Evolutionary conservation across 1,140 invertebrate species (phyloP).

Genomic region (Drosophila quadrilineata): DNA sequence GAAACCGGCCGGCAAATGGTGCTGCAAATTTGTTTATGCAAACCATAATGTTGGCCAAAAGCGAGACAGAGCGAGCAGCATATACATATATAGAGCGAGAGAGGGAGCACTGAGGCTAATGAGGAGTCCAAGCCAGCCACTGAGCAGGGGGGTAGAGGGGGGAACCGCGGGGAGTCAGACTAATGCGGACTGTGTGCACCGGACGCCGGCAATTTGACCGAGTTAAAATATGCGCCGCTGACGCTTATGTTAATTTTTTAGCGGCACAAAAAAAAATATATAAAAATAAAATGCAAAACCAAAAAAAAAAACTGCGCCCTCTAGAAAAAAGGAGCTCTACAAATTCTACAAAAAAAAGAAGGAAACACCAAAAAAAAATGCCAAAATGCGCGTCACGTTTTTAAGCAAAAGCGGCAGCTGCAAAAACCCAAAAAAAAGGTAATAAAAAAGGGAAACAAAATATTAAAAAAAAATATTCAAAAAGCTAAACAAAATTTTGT

Average conservation of each 20-base stretch:
- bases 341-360: constrained; percentile 60
- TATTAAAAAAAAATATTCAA: background rate
- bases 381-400: constrained; percentile 71
- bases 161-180: constrained; percentile 1
- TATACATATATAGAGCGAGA: too few species aligned
- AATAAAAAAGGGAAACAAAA: constrained; percentile 3
- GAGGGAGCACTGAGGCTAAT: too few species aligned
- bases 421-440: constrained; percentile 23
- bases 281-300: too few species aligned
- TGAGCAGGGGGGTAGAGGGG: constrained; percentile 1
- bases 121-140: background rate
- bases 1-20: constrained; percentile 74
- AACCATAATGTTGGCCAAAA: constrained; percentile 36
- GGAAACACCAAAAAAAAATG: constrained; percentile 19
- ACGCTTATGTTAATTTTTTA: constrained; percentile 72
- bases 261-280: constrained; percentile 37
- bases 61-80: background rate
- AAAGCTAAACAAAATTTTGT: constrained; percentile 49
- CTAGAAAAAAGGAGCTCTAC: constrained; percentile 48
- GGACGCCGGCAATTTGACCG: constrained; percentile 77
- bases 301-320: background rate
- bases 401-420: constrained; percentile 44
- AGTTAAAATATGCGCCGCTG: constrained; percentile 77
- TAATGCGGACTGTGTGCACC: constrained; percentile 35
- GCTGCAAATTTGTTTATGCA: constrained; percentile 77